Evolutionary conservation across 2,113 vertebrate genomes (phyloP), one percentile per base, ranked within the genome.

Genomic region (Pelecanoides urinatrix): DNA sequence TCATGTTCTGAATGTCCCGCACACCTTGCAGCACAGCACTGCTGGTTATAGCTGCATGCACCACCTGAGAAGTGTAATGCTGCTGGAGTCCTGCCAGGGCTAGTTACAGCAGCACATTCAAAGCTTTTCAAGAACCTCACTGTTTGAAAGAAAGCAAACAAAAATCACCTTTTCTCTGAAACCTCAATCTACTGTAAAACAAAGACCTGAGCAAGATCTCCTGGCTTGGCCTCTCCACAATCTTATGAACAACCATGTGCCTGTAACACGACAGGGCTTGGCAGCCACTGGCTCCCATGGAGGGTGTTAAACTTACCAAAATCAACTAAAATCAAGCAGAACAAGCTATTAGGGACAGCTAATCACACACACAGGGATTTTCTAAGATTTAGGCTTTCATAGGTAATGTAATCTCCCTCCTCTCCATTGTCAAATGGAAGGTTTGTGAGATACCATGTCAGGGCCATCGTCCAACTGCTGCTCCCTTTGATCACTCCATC

Each of bases 301-400:
- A 84, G 27, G 25, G 11, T 8, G 3, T 26, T 40, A 45, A 67
- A 78, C 29, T 84, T 68, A 32, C 2, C 9, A 3, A 86, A 92
- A 76, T 38, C 52, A 72, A 71, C 38, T 42, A 63, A 88, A 94
- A 77, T 47, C 55, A 77, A 71, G 38, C 32, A 92, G n/a, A 88
- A 72, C 36, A 59, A 81, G 50, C 32, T 73, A 36, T 65, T 65
- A 84, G 66, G 13, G 42, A 40, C 55, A 84, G 36, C 44, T 22
- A 59, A 71, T 18, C 83, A 93, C 53, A 72, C 30, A 45, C 23
- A 19, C 0, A 0, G 16, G 7, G 19, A 42, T 47, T 83, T 84
- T 80, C 42, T 63, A 59, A 77, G 63, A 58, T 36, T 47, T 45
- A 65, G 9, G 19, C 30, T 81, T 93, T 67, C 50, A 34, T 11